A percentile compares a stretch with the other conserved stretches of the same genome.
phyloP scores from a whole-genome alignment of 2,888 invertebrate species.

The Matsumyia berberina region DNA sequence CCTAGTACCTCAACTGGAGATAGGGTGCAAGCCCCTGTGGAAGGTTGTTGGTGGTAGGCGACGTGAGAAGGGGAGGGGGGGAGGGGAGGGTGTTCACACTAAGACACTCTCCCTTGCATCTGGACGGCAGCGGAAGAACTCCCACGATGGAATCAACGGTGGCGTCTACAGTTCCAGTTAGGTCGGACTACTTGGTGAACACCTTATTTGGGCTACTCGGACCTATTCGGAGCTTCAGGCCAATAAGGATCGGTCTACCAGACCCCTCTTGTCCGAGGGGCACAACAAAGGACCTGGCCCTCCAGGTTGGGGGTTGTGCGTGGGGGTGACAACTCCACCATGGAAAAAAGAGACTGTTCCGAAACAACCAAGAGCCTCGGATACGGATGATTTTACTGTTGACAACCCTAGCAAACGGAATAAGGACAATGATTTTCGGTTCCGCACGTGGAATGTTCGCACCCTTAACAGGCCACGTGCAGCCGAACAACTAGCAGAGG shows the following conservation, averaged over 20 bases:
- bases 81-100: too few species aligned
- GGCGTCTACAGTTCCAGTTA: too few species aligned
- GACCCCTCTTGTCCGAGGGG: background rate
- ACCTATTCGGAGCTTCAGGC: too few species aligned
- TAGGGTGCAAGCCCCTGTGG: background rate
- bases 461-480: constrained; percentile 5
- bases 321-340: too few species aligned
- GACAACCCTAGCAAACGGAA: background rate
- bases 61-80: background rate
- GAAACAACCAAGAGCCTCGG: too few species aligned
- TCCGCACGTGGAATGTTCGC: constrained; percentile 9
- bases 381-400: too few species aligned
- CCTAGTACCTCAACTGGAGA: background rate
- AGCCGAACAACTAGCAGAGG: background rate
- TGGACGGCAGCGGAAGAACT: too few species aligned
- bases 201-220: too few species aligned
- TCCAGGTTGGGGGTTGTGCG: background rate
- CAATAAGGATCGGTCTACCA: background rate
- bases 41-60: background rate
- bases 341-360: too few species aligned
- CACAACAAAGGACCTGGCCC: background rate
- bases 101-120: too few species aligned
- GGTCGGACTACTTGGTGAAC: too few species aligned
- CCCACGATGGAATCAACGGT: too few species aligned
- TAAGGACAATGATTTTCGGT: background rate